Evolutionary conservation across 2,113 vertebrate species (phyloP).

Genomic region (Hiodon alosoides): DNA sequence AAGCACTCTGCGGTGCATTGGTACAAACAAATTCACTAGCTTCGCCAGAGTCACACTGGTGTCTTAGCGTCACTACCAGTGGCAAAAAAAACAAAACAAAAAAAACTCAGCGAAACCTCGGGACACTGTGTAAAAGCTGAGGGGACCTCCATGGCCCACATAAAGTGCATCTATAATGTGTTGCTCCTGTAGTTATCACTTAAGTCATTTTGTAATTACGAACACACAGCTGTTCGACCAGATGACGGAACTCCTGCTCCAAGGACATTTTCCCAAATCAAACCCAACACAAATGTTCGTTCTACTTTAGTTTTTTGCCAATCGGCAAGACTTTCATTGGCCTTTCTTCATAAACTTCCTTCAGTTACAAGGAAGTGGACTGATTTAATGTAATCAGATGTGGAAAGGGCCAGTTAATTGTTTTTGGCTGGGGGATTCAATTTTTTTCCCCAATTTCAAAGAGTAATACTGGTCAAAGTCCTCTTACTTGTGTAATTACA

Average conservation of each 20-base stretch:
- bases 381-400: neutral
- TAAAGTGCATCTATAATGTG: slow-evolving; percentile 48
- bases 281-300: slow-evolving; percentile 47
- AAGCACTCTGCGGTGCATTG: neutral
- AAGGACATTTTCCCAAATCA: slow-evolving; percentile 55
- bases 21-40: neutral
- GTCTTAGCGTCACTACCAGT: slow-evolving; percentile 7
- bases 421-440: neutral
- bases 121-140: slow-evolving; percentile 28
- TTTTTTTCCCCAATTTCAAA: neutral
- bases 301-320: slow-evolving; percentile 23
- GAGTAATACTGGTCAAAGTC: neutral
- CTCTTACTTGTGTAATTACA: slow-evolving; percentile 5
- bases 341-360: slow-evolving; percentile 3
- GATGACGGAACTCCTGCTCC: slow-evolving; percentile 55
- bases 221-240: slow-evolving; percentile 60
- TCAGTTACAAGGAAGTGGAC: slow-evolving; percentile 1
- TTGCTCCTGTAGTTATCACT: slow-evolving; percentile 48
- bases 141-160: slow-evolving; percentile 34
- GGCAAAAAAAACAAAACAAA: neutral
- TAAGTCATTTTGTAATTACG: slow-evolving; percentile 60
- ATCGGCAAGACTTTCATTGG: slow-evolving; percentile 20
- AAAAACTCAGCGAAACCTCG: slow-evolving; percentile 15
- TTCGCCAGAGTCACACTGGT: neutral
- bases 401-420: neutral